phyloP scores from a whole-genome alignment of 2,113 vertebrate species.

The Rana temporaria region DNA sequence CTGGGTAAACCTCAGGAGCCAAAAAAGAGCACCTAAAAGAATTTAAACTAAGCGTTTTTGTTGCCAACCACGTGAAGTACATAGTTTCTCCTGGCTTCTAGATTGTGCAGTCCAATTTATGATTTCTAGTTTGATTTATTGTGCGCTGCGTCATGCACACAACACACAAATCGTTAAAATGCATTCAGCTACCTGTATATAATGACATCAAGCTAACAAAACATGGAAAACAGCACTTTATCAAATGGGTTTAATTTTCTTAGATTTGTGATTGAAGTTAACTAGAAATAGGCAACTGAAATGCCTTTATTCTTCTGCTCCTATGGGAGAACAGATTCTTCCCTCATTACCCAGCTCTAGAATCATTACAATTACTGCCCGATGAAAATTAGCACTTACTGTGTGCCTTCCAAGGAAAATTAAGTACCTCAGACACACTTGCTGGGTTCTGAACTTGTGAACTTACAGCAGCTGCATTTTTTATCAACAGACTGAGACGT shows the following conservation, averaged over 20 bases:
- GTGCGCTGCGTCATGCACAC: no score
- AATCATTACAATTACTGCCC: conserved; percentile 16
- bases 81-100: no score
- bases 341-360: neutral
- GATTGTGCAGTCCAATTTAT: no score
- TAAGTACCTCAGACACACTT: conserved; percentile 3
- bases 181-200: no score
- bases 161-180: no score
- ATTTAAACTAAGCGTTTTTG: no score
- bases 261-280: neutral
- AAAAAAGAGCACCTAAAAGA: no score
- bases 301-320: conserved; percentile 6
- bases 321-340: neutral
- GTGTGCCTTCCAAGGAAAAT: neutral
- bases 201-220: no score
- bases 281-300: neutral
- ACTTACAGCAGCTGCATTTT: neutral
- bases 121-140: no score
- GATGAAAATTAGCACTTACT: conserved; percentile 12
- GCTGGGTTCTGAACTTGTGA: conserved; percentile 22
- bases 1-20: no score
- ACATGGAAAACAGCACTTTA: no score
- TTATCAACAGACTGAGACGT: neutral
- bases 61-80: no score
- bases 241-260: neutral